Evolutionary conservation across 2,888 invertebrate species (phyloP).

Genomic region (Tiphia femorata): DNA sequence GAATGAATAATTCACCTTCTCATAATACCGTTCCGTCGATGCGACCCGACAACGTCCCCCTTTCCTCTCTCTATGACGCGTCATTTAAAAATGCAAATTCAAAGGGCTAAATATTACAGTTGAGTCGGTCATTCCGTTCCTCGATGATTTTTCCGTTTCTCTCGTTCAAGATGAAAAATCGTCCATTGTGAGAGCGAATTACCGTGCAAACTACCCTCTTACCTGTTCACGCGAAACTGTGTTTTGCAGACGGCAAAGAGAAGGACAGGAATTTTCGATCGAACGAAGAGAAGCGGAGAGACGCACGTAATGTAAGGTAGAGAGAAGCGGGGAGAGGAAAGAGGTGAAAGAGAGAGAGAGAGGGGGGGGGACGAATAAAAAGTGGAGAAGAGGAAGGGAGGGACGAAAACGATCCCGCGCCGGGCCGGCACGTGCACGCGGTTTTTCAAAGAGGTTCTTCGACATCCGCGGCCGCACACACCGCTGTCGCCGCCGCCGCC

Average conservation of each 20-base stretch:
- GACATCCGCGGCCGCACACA: slow-evolving; percentile 18
- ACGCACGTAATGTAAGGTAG: background rate
- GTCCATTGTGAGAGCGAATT: no score
- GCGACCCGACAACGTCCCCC: no score
- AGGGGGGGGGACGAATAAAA: background rate
- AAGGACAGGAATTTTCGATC: no score
- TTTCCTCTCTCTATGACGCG: no score
- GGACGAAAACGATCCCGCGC: slow-evolving; percentile 38
- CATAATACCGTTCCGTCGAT: no score
- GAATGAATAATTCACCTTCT: background rate
- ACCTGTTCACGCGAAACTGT: no score
- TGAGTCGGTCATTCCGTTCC: no score
- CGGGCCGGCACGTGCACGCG: slow-evolving; percentile 64
- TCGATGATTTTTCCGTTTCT: no score
- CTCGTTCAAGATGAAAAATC: no score
- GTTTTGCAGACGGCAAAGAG: no score
- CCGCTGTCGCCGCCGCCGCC: background rate
- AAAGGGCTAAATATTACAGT: background rate
- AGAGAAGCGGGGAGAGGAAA: background rate
- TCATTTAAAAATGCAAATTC: background rate
- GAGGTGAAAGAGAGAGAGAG: background rate
- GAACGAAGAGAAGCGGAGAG: background rate
- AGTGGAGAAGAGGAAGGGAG: slow-evolving; percentile 20
- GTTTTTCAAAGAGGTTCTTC: slow-evolving; percentile 59
- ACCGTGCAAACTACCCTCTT: no score